Evolutionary conservation across 2,888 invertebrate genomes (phyloP), one percentile per base, ranked within the genome.

Genomic region (Gisinianus flammeolus): DNA sequence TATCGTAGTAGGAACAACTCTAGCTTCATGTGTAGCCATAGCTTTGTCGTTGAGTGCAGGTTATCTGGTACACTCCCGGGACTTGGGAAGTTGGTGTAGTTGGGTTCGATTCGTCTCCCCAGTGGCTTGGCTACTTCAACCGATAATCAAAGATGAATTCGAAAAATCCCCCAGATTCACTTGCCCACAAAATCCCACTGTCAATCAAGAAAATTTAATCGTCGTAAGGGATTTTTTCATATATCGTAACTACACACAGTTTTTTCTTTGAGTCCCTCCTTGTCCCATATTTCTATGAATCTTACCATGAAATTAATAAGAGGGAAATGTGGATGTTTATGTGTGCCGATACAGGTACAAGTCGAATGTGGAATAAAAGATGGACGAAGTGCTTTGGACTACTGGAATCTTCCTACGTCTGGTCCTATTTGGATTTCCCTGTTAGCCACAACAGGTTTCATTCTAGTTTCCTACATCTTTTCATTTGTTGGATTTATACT

Each of bases 91-190:
- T 26, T 91, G 92, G 85, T 90, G 91, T 79, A 88, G 88, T 75
- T 93, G 93, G 91, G 86, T 93, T 81, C 90, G 91, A 83, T 90
- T 90, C 83, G 88, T 91, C 67, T 93, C 93, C 2, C 94, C 94
- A 0, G 90, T 91, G 0, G 89, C 91, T 77, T 94, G 94, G 93
- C 86, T 92, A 1, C 85, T 93, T 82, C 91, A 93, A 0, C 91
- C 91, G 81, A 86, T 94, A 69, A 86, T 92, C 75, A 89, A 89
- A 79, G 88, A 90, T 81, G 94, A 94, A 85, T 90, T 92, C 74
- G 91, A 79, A n/a, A 80, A 83, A 68, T 83, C 85, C n/a, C 75
- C 83, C 22, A 76, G 81, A 22, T 85, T 86, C 79, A 77, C 82
- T 5, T 87, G 87, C 78, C 85, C 85, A 33, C 85, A 85, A 10